Evolutionary conservation across 2,797 vertebrate species (phyloP), one percentile per base, ranked within the genome.

Genomic region (Sebastes iracundus): DNA sequence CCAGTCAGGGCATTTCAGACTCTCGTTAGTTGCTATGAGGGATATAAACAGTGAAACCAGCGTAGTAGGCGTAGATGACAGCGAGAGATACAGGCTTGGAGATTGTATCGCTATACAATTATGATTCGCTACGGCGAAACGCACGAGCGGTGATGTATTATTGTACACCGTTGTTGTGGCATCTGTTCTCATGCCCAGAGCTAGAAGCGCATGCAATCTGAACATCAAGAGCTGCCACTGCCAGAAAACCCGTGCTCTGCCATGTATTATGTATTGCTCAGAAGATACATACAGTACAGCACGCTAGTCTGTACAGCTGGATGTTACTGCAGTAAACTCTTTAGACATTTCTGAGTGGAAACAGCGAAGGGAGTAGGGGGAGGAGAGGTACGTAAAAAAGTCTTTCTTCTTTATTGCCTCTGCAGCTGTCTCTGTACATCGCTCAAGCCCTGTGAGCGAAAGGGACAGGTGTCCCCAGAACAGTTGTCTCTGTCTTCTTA

Each of bases 341-440:
- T 55, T 58, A 69, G 81, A 79, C 46, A 18, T 88, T 84, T 78
- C 55, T 32, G 59, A 63, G 84, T 84, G 83, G 77, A 87, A 91
- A 83, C 75, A 58, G 80, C 72, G 67, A 71, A 78, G 81, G 68
- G 32, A 42, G 67, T 22, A 25, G 65, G 42, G 72, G 69, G 62
- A 63, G 89, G 86, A 79, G 84, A 75, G 85, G 64, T 63, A 79
- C 81, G 88, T 81, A 63, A 67, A 88, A 81, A 90, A 85, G 77
- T 83, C 71, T 81, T 81, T 85, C 82, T 75, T 85, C 87, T 94
- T 93, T 94, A 92, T 93, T 91, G 90, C 90, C 90, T 87, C 83
- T 91, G 92, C 95, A 96, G 95, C 95, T 96, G 95, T 96, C 90
- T 87, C 89, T 85, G 91, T 90, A 88, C 87, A 82, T 94, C 82